phyloP scores from a whole-genome alignment of 2,113 vertebrate genomes.

The Candoia aspera region DNA sequence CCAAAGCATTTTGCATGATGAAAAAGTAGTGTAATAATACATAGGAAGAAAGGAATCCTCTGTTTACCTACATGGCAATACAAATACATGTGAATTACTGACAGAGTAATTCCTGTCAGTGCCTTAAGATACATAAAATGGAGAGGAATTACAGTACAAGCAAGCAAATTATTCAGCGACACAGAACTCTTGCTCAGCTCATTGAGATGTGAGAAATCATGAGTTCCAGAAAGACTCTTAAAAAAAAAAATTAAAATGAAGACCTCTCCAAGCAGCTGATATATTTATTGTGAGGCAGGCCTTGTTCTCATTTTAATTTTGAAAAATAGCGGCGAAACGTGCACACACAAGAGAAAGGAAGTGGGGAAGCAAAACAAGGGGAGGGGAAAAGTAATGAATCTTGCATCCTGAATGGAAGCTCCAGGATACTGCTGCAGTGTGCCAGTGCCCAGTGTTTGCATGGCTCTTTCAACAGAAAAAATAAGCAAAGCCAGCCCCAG shows the following conservation, averaged over 20 bases:
- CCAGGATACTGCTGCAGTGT: constrained; percentile 11
- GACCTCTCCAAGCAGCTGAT: neutral
- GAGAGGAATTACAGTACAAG: neutral
- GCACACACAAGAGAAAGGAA: neutral
- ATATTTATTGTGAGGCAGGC: neutral
- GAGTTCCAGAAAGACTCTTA: neutral
- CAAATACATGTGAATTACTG: neutral
- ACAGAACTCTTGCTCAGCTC: neutral
- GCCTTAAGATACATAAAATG: neutral
- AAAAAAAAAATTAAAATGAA: neutral
- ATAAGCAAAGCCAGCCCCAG: constrained; percentile 48
- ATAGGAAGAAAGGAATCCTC: neutral
- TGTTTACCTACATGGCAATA: neutral
- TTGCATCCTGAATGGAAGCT: neutral
- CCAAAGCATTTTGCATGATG: neutral
- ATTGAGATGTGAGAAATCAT: fast-evolving
- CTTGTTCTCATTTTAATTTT: neutral
- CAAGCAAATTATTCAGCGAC: neutral
- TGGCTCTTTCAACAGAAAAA: constrained; percentile 42
- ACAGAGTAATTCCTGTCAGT: too few species aligned
- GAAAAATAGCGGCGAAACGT: neutral
- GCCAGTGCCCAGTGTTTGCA: constrained; percentile 41
- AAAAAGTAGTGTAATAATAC: neutral
- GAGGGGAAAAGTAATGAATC: constrained; percentile 18
- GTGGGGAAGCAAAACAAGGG: neutral